Evolutionary conservation across 2,113 vertebrate genomes (phyloP).

Genomic region (Uropsilus gracilis): DNA sequence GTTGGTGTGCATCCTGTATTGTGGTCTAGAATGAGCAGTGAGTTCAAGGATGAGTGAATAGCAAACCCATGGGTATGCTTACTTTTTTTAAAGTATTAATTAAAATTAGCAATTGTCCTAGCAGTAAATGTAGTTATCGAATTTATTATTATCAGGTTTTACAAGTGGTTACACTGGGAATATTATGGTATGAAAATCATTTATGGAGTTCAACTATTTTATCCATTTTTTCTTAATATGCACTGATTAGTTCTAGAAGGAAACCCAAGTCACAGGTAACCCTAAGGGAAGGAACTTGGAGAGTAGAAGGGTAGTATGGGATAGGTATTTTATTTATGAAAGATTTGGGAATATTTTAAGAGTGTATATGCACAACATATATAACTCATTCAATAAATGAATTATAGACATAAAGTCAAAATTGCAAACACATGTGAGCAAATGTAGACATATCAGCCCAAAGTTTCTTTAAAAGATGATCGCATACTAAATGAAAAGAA

Average conservation of each 20-base stretch:
- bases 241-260: background rate
- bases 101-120: background rate
- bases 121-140: background rate
- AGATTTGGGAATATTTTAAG: background rate
- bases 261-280: background rate
- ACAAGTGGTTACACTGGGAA: background rate
- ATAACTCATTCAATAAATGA: background rate
- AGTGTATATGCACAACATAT: background rate
- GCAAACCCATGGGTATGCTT: background rate
- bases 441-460: background rate
- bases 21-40: background rate
- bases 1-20: rapidly evolving
- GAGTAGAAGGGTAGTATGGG: background rate
- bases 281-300: background rate
- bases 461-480: background rate
- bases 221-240: background rate
- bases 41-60: background rate
- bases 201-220: background rate
- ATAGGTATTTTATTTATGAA: background rate
- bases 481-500: background rate
- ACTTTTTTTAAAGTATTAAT: background rate
- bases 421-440: background rate
- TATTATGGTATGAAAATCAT: background rate
- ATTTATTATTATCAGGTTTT: background rate
- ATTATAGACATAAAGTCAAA: background rate